Percentiles rank a stretch among this genome's conserved stretches.
phyloP scores from a whole-genome alignment of 2,888 invertebrate genomes.

The Dicyrtoma fusca region DNA sequence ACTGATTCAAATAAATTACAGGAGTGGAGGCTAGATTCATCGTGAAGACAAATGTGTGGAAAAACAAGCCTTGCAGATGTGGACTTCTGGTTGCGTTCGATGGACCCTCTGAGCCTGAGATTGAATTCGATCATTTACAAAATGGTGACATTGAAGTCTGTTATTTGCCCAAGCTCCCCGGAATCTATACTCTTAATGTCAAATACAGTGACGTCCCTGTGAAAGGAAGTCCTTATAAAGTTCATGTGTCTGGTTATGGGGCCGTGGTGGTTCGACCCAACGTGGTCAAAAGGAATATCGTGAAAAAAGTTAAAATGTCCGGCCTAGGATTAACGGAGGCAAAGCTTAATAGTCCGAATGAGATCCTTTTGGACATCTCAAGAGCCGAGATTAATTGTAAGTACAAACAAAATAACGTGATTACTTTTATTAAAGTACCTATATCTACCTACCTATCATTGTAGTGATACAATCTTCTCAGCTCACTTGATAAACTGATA shows the following conservation, averaged over 20 bases:
- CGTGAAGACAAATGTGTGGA: conserved; percentile 37
- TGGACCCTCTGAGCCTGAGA: conserved; percentile 42
- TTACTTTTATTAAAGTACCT: no score
- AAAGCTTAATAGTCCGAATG: conserved; percentile 36
- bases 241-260: conserved; percentile 33
- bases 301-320: conserved; percentile 41
- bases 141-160: conserved; percentile 39
- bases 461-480: neutral
- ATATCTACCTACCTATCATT: no score
- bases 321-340: conserved; percentile 38
- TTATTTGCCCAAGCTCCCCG: conserved; percentile 39
- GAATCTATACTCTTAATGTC: conserved; percentile 37
- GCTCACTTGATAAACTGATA: no score
- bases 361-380: conserved; percentile 40
- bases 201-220: conserved; percentile 34
- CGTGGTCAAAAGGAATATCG: conserved; percentile 41
- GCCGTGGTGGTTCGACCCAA: conserved; percentile 36
- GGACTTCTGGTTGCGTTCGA: conserved; percentile 41
- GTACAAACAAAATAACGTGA: no score
- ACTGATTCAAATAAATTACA: neutral
- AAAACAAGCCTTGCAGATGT: conserved; percentile 27
- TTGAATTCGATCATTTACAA: conserved; percentile 39
- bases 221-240: conserved; percentile 39
- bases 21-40: conserved; percentile 30
- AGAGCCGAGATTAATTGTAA: conserved; percentile 44